Evolutionary conservation across 1,140 invertebrate species (phyloP).

Genomic region (Proctacanthus coquilletti): DNA sequence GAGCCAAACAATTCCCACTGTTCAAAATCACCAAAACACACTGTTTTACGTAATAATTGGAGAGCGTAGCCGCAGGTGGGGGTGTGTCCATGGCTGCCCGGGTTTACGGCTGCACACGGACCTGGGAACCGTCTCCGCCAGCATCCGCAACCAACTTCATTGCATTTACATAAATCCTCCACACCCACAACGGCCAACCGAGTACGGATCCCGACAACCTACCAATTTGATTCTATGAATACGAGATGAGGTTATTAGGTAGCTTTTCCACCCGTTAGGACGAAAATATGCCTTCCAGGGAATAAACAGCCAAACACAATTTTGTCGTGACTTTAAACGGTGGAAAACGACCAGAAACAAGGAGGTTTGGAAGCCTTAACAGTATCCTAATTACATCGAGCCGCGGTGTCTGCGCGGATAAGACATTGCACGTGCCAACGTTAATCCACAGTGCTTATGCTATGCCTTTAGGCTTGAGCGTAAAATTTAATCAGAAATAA

Average conservation of each 20-base stretch:
- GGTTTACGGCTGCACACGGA: not conserved
- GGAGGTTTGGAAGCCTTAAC: too few relatives aligned
- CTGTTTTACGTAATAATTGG: not conserved
- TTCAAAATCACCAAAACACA: not conserved
- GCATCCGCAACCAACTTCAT: not conserved
- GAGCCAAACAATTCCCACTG: too few relatives aligned
- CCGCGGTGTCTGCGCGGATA: too few relatives aligned
- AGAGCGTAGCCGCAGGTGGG: not conserved
- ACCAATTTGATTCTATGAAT: slow-evolving; percentile 4
- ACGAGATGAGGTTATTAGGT: slow-evolving; percentile 1
- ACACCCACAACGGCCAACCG: not conserved
- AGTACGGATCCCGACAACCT: not conserved
- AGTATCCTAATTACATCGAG: too few relatives aligned
- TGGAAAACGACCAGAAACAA: too few relatives aligned
- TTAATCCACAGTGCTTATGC: too few relatives aligned
- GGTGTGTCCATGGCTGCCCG: not conserved
- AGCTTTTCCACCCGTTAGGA: not conserved
- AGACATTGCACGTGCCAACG: too few relatives aligned
- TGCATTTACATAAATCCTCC: not conserved
- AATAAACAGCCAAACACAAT: not conserved
- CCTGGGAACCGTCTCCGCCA: not conserved
- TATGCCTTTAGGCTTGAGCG: too few relatives aligned
- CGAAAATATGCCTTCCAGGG: not conserved
- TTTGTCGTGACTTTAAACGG: too few relatives aligned
- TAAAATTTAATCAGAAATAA: too few relatives aligned